These are phyloP conservation scores for Rousettus leschenaultii DNA, from an alignment of 2,113 vertebrate genomes.

Conservation along the genomic window DNA sequence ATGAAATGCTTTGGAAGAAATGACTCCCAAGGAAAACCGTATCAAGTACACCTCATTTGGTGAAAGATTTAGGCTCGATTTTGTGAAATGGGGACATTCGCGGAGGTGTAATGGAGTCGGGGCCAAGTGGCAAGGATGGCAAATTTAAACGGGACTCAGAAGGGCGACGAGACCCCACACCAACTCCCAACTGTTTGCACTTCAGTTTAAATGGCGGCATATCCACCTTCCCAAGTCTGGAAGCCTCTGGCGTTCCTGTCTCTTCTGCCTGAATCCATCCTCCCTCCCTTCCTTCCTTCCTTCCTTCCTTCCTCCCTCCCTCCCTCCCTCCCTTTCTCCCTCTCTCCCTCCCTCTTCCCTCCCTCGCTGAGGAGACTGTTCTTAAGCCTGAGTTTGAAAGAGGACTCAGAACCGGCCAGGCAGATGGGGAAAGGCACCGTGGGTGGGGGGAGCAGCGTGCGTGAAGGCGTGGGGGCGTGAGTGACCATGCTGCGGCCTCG, in stretches of 20 bases:
- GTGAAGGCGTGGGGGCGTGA: neutral
- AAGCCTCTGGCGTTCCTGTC: no score
- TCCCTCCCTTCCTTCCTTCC: neutral
- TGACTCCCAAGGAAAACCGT: neutral
- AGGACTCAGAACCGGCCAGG: no score
- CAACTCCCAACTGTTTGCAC: accelerated
- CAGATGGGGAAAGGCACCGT: no score
- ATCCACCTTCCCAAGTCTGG: neutral
- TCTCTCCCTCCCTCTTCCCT: no score
- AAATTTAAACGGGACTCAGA: accelerated
- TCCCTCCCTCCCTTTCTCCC: no score
- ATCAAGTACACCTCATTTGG: neutral
- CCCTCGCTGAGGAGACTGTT: no score
- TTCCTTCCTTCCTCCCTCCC: no score
- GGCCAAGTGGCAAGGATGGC: accelerated
- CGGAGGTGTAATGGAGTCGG: neutral
- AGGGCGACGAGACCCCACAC: accelerated
- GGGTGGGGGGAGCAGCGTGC: no score
- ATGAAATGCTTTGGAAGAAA: neutral
- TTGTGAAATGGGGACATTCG: neutral
- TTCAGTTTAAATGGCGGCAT: neutral
- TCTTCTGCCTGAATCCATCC: neutral
- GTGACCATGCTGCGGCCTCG: accelerated
- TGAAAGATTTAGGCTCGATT: neutral
- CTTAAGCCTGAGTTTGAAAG: no score